Evolutionary conservation across 1,140 invertebrate species (phyloP).

Genomic region (Atopsyche davidsoni): DNA sequence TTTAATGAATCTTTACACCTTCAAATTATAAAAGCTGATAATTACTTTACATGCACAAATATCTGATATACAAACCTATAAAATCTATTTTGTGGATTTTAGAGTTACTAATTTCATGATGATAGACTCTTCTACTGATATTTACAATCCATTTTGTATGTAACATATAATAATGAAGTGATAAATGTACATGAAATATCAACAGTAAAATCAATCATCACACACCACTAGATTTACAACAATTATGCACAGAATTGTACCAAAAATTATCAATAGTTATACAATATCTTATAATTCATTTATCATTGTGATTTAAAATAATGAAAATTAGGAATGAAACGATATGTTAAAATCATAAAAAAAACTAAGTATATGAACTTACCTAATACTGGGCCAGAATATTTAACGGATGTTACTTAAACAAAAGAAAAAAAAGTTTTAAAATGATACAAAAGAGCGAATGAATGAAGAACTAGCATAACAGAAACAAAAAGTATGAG

Average conservation of each 20-base stretch:
- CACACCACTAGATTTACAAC: background rate
- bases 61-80: too few species aligned
- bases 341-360: background rate
- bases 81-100: too few species aligned
- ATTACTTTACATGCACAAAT: too few species aligned
- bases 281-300: conserved; percentile 1
- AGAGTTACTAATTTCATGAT: too few species aligned
- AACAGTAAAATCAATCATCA: background rate
- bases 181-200: too few species aligned
- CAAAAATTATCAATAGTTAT: background rate
- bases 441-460: too few species aligned
- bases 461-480: background rate
- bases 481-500: background rate
- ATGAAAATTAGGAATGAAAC: background rate
- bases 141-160: too few species aligned
- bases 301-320: background rate
- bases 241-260: too few species aligned
- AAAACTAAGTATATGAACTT: conserved; percentile 4
- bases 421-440: conserved; percentile 14
- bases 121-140: too few species aligned
- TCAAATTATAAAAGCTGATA: too few species aligned
- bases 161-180: too few species aligned
- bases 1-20: too few species aligned
- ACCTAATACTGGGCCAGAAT: conserved; percentile 23
- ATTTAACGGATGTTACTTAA: conserved; percentile 28